These are phyloP conservation scores for Cephonodes hylas DNA, from an alignment of 2,888 invertebrate genomes.

Conservation along the genomic window DNA sequence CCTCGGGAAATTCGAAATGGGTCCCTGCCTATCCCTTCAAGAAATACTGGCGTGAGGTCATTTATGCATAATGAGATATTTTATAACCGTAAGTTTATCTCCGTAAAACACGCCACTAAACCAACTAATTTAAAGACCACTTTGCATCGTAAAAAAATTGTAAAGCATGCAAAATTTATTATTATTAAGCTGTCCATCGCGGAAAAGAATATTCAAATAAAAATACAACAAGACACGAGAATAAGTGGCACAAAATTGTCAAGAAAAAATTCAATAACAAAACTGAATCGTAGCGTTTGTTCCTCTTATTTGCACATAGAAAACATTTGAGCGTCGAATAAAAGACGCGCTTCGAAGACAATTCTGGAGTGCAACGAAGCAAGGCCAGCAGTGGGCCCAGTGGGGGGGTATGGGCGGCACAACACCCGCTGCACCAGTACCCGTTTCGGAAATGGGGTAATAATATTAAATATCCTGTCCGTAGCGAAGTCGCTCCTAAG, in stretches of 20 bases:
- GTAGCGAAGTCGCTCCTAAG: not conserved
- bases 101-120: no score
- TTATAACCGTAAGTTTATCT: no score
- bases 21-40: no score
- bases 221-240: not conserved
- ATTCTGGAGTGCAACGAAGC: constrained; percentile 7
- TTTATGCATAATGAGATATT: no score
- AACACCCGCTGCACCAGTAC: not conserved
- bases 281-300: not conserved
- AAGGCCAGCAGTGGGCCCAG: not conserved
- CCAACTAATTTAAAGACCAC: no score
- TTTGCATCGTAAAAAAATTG: no score
- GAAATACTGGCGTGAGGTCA: no score
- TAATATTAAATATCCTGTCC: constrained; percentile 14
- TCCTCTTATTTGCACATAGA: not conserved
- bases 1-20: no score
- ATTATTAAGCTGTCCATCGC: not conserved
- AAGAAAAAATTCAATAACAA: constrained; percentile 1
- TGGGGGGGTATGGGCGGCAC: not conserved
- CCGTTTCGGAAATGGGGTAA: constrained; percentile 12
- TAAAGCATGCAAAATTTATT: no score
- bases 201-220: not conserved
- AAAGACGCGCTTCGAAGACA: constrained; percentile 4
- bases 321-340: not conserved
- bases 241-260: not conserved